Percentiles rank a stretch among this genome's conserved stretches.
Evolutionary conservation across 2,888 invertebrate species (phyloP).

Genomic region (Subacronicta megacephala): DNA sequence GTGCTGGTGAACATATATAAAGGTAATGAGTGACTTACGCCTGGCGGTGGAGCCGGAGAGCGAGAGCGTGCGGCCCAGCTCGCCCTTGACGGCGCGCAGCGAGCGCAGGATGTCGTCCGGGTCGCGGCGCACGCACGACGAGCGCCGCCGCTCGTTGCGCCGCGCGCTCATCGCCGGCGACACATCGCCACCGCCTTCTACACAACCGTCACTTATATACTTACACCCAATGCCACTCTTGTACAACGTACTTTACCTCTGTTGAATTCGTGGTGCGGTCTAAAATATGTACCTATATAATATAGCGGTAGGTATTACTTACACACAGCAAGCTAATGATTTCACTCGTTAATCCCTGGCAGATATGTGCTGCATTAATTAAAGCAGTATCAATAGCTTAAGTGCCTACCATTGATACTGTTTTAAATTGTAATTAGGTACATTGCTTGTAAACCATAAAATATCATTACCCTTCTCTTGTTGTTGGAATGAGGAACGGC

Average conservation of each 20-base stretch:
- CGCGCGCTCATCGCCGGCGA: constrained; percentile 72
- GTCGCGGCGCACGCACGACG: constrained; percentile 95
- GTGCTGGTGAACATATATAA: constrained; percentile 13
- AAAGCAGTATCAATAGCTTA: too few relatives aligned
- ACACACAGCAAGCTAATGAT: neutral
- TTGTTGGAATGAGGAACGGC: constrained; percentile 95
- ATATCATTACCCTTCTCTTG: constrained; percentile 88
- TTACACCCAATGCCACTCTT: constrained; percentile 23
- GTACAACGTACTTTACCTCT: neutral
- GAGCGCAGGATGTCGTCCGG: constrained; percentile 95
- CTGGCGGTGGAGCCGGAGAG: constrained; percentile 92
- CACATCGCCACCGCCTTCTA: constrained; percentile 70
- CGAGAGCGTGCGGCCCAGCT: constrained; percentile 95
- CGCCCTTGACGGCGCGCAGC: constrained; percentile 94
- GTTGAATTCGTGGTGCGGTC: constrained; percentile 6
- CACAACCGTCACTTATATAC: constrained; percentile 59
- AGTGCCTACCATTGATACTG: too few relatives aligned
- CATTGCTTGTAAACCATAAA: constrained; percentile 13
- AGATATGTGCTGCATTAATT: too few relatives aligned
- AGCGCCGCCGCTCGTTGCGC: constrained; percentile 92
- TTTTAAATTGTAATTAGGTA: neutral
- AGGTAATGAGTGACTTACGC: constrained; percentile 89
- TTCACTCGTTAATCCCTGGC: neutral
- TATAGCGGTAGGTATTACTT: neutral
- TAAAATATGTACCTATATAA: neutral